phyloP scores from a whole-genome alignment of 2,888 invertebrate genomes.

The Lasius fuliginosus region DNA sequence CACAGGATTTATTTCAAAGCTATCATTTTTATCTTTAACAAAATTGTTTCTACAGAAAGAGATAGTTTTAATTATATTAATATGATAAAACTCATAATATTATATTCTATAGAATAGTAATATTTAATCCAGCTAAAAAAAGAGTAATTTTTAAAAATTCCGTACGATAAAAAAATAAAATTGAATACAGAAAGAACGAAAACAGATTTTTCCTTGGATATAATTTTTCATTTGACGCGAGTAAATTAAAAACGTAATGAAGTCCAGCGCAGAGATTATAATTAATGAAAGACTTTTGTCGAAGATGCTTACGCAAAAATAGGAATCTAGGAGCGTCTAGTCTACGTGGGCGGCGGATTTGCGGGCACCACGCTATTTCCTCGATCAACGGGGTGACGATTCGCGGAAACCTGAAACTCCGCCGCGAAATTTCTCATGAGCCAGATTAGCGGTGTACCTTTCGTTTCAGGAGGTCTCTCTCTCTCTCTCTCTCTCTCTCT shows the following conservation, averaged over 20 bases:
- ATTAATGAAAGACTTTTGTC: neutral
- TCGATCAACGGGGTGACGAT: constrained; percentile 61
- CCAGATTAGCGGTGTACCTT: constrained; percentile 60
- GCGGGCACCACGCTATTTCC: constrained; percentile 55
- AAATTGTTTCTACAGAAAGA: neutral
- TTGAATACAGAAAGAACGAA: neutral
- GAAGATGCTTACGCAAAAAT: constrained; percentile 19
- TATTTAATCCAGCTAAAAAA: neutral
- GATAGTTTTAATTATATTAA: neutral
- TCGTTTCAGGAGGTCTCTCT: constrained; percentile 13
- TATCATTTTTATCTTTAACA: neutral
- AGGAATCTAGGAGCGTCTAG: constrained; percentile 62
- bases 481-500: neutral
- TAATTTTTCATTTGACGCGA: neutral
- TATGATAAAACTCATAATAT: neutral
- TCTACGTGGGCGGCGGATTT: constrained; percentile 70
- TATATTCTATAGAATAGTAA: neutral
- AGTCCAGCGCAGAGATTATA: neutral
- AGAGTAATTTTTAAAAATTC: neutral
- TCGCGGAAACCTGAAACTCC: constrained; percentile 66
- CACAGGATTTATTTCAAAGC: neutral
- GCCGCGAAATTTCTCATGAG: constrained; percentile 71
- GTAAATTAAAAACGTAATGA: neutral
- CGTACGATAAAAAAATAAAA: neutral
- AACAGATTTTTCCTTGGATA: neutral